A percentile compares a stretch with the other conserved stretches of the same genome.
These are phyloP conservation scores for Lydus trimaculatus DNA, from an alignment of 2,888 invertebrate species.

Conservation along the genomic window DNA sequence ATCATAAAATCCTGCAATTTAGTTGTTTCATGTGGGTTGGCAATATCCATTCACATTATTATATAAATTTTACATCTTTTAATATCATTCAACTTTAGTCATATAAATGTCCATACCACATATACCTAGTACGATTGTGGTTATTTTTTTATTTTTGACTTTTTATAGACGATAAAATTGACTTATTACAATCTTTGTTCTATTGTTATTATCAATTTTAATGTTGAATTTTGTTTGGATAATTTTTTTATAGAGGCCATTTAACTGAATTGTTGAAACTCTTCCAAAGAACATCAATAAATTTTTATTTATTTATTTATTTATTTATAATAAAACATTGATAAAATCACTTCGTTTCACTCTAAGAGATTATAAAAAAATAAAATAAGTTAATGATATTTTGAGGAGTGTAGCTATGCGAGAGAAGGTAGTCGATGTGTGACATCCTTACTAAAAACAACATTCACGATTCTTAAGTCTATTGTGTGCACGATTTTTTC, in stretches of 20 bases:
- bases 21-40: neutral
- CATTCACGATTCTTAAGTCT: neutral
- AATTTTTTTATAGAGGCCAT: neutral
- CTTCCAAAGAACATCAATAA: neutral
- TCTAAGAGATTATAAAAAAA: neutral
- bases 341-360: neutral
- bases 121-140: neutral
- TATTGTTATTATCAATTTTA: neutral
- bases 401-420: neutral
- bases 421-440: neutral
- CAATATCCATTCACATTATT: neutral
- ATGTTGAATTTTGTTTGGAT: neutral
- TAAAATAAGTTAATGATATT: neutral
- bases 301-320: neutral
- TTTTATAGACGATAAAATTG: slow-evolving; percentile 1
- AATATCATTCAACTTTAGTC: neutral
- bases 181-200: neutral
- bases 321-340: neutral
- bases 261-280: neutral
- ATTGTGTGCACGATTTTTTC: neutral
- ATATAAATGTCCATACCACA: neutral
- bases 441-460: neutral
- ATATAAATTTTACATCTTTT: neutral
- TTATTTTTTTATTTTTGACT: neutral
- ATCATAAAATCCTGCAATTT: slow-evolving; percentile 6